Evolutionary conservation across 2,797 vertebrate species (phyloP).

Genomic region (Gymnoscopelus microlampas): DNA sequence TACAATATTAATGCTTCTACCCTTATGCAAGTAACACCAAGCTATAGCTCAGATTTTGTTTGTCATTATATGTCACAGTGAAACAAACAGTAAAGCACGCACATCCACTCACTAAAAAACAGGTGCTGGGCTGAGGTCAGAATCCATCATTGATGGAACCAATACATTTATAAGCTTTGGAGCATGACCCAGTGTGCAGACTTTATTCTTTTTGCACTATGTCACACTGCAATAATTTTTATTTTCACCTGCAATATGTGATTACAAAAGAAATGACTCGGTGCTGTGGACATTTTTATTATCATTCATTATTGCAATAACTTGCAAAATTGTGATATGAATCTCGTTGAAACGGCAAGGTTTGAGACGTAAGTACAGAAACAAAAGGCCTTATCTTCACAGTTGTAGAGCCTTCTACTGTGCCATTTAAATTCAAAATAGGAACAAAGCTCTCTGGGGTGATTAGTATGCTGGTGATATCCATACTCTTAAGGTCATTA

Average conservation of each 20-base stretch:
- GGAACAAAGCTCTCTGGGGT: constrained; percentile 52
- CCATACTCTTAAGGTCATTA: constrained; percentile 80
- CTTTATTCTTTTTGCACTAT: constrained; percentile 5
- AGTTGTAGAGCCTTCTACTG: constrained; percentile 37
- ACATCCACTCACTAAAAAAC: no score
- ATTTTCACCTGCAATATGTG: constrained; percentile 27
- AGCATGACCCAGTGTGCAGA: no score
- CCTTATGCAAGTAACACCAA: constrained; percentile 12
- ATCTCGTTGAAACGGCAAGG: constrained; percentile 30
- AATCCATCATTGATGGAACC: no score
- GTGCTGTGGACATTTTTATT: constrained; percentile 34
- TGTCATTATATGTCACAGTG: no score
- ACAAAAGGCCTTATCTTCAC: constrained; percentile 32
- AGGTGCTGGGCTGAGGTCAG: no score
- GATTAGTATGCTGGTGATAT: constrained; percentile 77
- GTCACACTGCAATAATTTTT: constrained; percentile 32
- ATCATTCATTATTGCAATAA: constrained; percentile 19
- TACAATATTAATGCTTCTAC: constrained; percentile 12
- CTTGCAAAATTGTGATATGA: constrained; percentile 6
- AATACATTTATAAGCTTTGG: no score
- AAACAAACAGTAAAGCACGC: no score
- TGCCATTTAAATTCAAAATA: constrained; percentile 67
- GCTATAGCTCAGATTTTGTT: no score
- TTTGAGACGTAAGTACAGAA: constrained; percentile 19
- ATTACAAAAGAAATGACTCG: constrained; percentile 34